phyloP scores from a whole-genome alignment of 2,113 vertebrate species.

The Connochaetes taurinus region DNA sequence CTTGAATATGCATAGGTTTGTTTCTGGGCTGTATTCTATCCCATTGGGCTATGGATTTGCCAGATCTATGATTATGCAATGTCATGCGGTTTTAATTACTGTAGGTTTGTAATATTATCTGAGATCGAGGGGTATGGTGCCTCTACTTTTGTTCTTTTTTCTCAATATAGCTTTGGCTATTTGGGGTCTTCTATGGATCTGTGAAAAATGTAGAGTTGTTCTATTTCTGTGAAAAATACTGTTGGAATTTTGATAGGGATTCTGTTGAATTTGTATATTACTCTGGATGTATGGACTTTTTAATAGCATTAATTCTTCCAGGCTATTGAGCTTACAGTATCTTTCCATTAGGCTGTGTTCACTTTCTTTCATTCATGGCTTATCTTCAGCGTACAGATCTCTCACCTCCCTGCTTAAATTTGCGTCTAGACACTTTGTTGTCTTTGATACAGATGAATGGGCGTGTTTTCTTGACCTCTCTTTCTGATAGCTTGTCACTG shows the following conservation, averaged over 20 bases:
- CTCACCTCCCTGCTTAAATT: not conserved
- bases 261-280: not conserved
- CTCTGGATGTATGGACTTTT: not conserved
- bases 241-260: not conserved
- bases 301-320: no score
- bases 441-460: not conserved
- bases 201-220: not conserved
- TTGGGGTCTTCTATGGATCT: not conserved
- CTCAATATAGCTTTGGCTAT: not conserved
- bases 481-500: not conserved
- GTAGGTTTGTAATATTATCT: not conserved
- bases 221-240: not conserved
- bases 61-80: accelerated
- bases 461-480: not conserved
- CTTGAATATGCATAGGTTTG: accelerated
- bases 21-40: not conserved
- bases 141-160: no score
- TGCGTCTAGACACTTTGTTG: no score
- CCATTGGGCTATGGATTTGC: accelerated
- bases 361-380: not conserved
- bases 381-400: not conserved
- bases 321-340: no score
- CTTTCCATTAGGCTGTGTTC: not conserved
- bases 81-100: accelerated
- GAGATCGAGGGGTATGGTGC: not conserved